Evolutionary conservation across 2,113 vertebrate genomes (phyloP), one percentile per base, ranked within the genome.

Genomic region (Rhipidura dahli): DNA sequence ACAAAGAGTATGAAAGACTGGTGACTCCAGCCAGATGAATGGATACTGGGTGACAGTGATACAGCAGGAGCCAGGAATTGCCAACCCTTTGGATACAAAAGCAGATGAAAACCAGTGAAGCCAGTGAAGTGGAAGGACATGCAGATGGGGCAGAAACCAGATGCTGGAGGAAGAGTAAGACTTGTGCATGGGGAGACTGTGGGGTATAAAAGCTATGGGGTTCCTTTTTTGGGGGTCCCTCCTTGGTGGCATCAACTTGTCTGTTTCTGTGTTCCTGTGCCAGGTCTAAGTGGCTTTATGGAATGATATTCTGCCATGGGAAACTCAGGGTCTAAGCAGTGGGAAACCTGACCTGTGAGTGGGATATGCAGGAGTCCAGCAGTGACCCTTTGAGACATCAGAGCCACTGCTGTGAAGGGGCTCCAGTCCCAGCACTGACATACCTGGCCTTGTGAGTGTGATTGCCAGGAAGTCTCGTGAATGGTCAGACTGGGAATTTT

Each of bases 381-480:
- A 2, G 35, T 19, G 35, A 42, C 24, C 42, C 44, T 40, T 9
- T 0, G 4, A 40, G 19, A 19, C 30, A 50, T 35, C 23, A 47
- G 42, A 57, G 77, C 13, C 61, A 37, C 26, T 0, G 0, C 30
- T 49, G 13, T 5, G 69, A 54, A 37, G 22, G n/a, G 28, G 28
- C 28, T 49, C 51, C 14, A 10, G 23, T n/a, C 13, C 23, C 40
- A 84, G 42, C 59, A 49, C n/a, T 27, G 42, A 28, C 60, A 73
- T 8, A 2, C 13, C n/a, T 49, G 50, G 35, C 24, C 19, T 0
- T n/a, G 53, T 8, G 26, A 10, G 0, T 31, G 51, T 40, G 60
- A 56, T 28, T 65, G 42, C 24, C 35, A 44, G 27, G 21, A n/a
- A 76, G 15, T n/a, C 13, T 19, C 1, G 0, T 27, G 19, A 54